Evolutionary conservation across 2,888 invertebrate genomes (phyloP), one percentile per base, ranked within the genome.

Genomic region (Operophtera brumata): DNA sequence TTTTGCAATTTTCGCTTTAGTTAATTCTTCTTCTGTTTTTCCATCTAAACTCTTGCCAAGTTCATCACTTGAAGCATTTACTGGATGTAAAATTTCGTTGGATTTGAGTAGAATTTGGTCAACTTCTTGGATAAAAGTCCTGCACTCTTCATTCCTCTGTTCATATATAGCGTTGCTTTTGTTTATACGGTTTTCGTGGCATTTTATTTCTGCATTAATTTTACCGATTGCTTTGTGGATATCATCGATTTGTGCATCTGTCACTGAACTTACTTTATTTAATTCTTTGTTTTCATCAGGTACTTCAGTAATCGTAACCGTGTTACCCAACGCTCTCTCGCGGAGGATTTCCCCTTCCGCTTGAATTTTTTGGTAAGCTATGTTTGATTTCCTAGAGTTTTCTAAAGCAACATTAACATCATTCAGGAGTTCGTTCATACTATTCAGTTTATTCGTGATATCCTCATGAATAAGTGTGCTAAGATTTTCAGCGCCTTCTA

Each of bases 391-490:
- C 58, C 73, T 80, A 11, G 85, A 90, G 63, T 80, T 86, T 67
- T 88, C 87, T 44, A 90, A 72, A 11, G 89, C 84, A 50, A 76
- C 75, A 61, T 90, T 90, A 0, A 90, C 90, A 61, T 90, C 90
- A 45, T 82, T 84, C 0, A 90, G 65, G 46, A 90, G 70, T 59
- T 88, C 90, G 59, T 89, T 87, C 86, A 91, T 89, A 54, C 82
- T 86, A 28, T 90, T 86, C 1, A 90, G 61, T 70, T 91, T 91
- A 61, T 89, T 90, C 1, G 86, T 86, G 45, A 90, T 90, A 67
- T 91, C 90, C 71, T 84, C 86, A 51, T 78, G 75, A 42, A 90
- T 87, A 1, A 90, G 67, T n/a, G 84, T 84, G 50, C 85, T 81
- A 0, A 89, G 63, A 59, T 86, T 86, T 64, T 90, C 90, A 41